A percentile compares a stretch with the other conserved stretches of the same genome.
Conservation (phyloP, 53 echinoderm and acorn worm species). For the Hippasteria phrygiana region DNA sequence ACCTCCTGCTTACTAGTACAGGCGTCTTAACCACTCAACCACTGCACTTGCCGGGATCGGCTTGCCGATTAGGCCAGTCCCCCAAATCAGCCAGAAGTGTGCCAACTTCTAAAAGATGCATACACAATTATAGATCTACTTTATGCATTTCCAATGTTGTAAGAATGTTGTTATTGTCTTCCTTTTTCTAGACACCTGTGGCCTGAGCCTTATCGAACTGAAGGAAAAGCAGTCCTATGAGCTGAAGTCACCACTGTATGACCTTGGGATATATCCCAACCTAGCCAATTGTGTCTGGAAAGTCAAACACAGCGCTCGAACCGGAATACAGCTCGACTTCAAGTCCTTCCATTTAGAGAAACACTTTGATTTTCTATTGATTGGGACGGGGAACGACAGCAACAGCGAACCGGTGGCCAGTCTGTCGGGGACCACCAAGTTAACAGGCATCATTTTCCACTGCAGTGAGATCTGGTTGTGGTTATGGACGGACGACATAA, state of each 20-base stretch:
- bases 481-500: not conserved
- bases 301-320: not conserved
- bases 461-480: not conserved
- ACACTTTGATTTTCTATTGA: not conserved
- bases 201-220: not conserved
- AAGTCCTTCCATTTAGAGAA: constrained; percentile 10
- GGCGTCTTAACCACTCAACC: too few relatives aligned
- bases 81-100: too few relatives aligned
- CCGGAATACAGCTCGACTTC: not conserved
- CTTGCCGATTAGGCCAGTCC: too few relatives aligned
- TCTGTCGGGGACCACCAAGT: constrained; percentile 15
- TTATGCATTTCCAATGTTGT: too few relatives aligned
- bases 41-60: too few relatives aligned
- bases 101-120: too few relatives aligned
- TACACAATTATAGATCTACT: too few relatives aligned
- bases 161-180: not conserved
- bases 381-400: constrained; percentile 29
- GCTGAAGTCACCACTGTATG: not conserved
- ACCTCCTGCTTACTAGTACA: too few relatives aligned
- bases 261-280: not conserved
- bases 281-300: not conserved
- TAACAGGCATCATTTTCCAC: not conserved
- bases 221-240: not conserved
- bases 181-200: not conserved
- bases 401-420: not conserved